Base-by-base conservation (phyloP, 2,888 invertebrate species). In the Ganaspis brasiliensis region DNA sequence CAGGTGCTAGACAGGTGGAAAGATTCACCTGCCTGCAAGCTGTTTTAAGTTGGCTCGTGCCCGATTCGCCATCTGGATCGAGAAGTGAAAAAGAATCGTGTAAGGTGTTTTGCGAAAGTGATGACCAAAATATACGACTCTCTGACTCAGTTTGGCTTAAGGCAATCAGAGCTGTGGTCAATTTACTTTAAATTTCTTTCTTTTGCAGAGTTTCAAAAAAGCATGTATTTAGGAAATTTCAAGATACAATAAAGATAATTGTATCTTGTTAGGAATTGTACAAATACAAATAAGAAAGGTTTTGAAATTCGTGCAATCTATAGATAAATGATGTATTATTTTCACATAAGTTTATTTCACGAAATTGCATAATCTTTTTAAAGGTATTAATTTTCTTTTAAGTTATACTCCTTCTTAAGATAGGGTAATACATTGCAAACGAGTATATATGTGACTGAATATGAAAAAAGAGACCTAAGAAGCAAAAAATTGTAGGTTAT, bases 1-100 rank as follows among this genome's bases (percentile, higher is more conserved):
- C 90, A 90, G 90, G 84, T 90, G 90, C 86, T 61, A 83, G 84
- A 86, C 90, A 90, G 90, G 89, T 90, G 90, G 84, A 73, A 75
- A 76, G 79, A 83, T 83, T 87, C 90, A 90, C 90, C 90, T 90
- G 90, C 87, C 81, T 82, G 84, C 89, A 90, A 89, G 87, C 89
- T 90, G 90, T 86, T 75, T 79, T 73, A 78, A 81, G 82, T 83
- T 82, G 84, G 82, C 85, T 74, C 86, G 85, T 87, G 85, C 86
- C 84, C 82, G 84, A 82, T 85, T 85, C 80, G 82, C 89, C 90
- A 89, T 87, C 88, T 89, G 90, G 88, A 86, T 82, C 16, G 56
- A 37, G 21, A 14, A 24, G 55, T 40, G 52, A 72, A 75, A 74
- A 76, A 75, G 77, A 78, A 74, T 72, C 74, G 56, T 35, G 49